phyloP scores from a whole-genome alignment of 1,140 invertebrate species.

The Maconellicoccus hirsutus region DNA sequence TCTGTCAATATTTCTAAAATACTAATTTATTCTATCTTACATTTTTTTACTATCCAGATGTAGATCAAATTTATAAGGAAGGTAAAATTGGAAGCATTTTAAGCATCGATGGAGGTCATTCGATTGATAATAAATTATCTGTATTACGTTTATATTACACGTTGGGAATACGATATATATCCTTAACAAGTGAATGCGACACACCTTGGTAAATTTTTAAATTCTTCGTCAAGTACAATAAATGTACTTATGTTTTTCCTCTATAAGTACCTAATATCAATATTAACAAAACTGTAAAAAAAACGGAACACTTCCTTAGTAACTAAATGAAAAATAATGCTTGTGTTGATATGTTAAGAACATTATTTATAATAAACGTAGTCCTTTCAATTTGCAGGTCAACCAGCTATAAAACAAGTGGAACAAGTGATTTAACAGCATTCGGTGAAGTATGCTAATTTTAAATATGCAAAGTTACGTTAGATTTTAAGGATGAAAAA shows the following conservation, averaged over 20 bases:
- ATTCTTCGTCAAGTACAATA: not conserved
- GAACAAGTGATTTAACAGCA: slow-evolving; percentile 34
- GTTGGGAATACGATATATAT: slow-evolving; percentile 61
- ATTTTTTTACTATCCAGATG: not conserved
- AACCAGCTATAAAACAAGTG: slow-evolving; percentile 30
- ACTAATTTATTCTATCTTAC: too few species aligned
- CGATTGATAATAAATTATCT: slow-evolving; percentile 53
- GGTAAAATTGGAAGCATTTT: slow-evolving; percentile 70
- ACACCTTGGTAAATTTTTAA: slow-evolving; percentile 52
- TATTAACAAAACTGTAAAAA: not conserved
- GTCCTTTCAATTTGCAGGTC: not conserved
- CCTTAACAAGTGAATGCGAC: slow-evolving; percentile 65
- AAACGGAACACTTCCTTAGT: too few species aligned
- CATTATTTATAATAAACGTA: not conserved
- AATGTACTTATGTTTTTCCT: too few species aligned
- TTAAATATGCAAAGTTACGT: not conserved
- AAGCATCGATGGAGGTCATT: slow-evolving; percentile 70
- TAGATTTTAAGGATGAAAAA: not conserved
- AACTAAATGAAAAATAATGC: too few species aligned
- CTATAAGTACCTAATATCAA: too few species aligned
- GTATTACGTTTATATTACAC: slow-evolving; percentile 54
- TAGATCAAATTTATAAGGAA: slow-evolving; percentile 35
- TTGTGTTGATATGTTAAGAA: too few species aligned
- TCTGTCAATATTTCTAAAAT: too few species aligned
- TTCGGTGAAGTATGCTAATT: not conserved